Evolutionary conservation across 2,797 vertebrate species (phyloP), one percentile per base, ranked within the genome.

Genomic region (Cuniculus paca): DNA sequence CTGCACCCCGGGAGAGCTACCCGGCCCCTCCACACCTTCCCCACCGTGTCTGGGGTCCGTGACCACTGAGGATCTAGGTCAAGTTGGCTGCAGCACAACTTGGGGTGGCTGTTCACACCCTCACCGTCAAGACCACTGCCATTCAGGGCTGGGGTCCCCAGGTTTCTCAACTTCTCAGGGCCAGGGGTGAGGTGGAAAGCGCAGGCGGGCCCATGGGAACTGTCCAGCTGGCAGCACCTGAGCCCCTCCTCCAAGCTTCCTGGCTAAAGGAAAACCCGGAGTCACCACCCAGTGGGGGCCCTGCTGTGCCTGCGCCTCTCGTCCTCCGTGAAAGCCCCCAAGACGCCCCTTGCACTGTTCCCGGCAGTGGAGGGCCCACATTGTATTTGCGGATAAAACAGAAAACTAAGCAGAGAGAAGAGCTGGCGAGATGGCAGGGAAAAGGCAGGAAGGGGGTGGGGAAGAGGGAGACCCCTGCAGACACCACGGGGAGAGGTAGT

Each of bases 101-200:
- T 8, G 39, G 87, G 26, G 84, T 34, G 60, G n/a, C n/a, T 77
- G 26, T 92, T 88, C 81, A 80, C 82, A 77, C n/a, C 68, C 88
- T 74, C 54, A 26, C 22, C 1, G 36, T 5, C 68, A 0, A 68
- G 63, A 17, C 17, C 7, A n/a, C 34, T 45, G 70, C 39, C 39
- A 74, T 28, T 45, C 6, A 45, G 70, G 63, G 31, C 17, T 65
- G 19, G 54, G 10, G 28, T 34, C 63, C 72, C 72, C 26, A 39
- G 24, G 78, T 81, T 82, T 95, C 86, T 79, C 79, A 94, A 65
- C 45, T 68, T 91, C 84, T 72, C 68, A n/a, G 89, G 54, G 63
- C 5, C 4, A 6, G 12, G 20, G 19, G 34, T 24, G 2, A 14
- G 45, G 84, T 34, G 13, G 39, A 22, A 60, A 42, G 20, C 54